Conservation (phyloP, 2,797 vertebrate species). For the Brachyrhaphis roseni region DNA sequence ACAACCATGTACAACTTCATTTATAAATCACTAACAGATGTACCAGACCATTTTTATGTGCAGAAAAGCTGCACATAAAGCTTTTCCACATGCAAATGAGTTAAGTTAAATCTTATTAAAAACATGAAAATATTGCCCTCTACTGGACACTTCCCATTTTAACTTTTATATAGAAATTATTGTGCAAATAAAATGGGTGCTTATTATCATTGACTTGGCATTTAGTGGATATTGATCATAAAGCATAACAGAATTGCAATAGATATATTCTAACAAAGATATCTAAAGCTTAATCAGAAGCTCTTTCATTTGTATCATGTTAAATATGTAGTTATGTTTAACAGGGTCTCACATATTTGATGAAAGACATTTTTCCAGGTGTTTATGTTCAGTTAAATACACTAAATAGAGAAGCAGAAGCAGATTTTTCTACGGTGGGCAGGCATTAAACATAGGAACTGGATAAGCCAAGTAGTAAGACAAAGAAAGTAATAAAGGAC, state of each 20-base stretch:
- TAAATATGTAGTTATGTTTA: neutral
- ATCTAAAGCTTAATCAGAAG: neutral
- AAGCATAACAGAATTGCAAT: neutral
- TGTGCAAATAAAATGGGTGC: neutral
- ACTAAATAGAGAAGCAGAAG: neutral
- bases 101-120: neutral
- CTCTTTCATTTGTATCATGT: neutral
- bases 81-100: neutral
- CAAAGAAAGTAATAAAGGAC: neutral
- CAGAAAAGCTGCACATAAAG: neutral
- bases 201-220: neutral
- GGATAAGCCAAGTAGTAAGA: neutral
- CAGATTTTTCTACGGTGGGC: neutral
- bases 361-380: neutral
- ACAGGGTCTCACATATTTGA: neutral
- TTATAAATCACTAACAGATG: too few species aligned
- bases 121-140: constrained; percentile 53
- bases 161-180: neutral
- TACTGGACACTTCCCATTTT: constrained; percentile 32
- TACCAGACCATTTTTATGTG: neutral
- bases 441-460: neutral
- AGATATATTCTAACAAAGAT: neutral
- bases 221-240: neutral
- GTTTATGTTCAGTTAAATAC: neutral
- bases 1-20: neutral